Base-by-base conservation (phyloP, 2,888 invertebrate genomes). In the Cremastinae sp. region DNA sequence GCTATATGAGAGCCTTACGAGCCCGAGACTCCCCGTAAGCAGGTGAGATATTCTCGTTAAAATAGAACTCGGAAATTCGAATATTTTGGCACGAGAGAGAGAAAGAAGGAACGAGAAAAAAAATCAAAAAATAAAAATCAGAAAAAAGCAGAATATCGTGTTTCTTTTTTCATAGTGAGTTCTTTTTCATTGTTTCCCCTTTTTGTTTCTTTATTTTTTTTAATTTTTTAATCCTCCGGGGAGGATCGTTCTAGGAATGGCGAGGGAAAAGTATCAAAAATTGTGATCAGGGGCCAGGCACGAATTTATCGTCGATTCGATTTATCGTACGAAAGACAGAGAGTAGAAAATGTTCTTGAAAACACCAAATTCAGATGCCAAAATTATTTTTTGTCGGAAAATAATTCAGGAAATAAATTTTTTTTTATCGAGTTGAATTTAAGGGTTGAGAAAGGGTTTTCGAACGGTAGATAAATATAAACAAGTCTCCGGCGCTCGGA, bases 231-330 rank as follows among this genome's bases (percentile, higher is more conserved):
- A 28, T 28, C 2, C n/a, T 65, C 22, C 18, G 18, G 62, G 74
- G 62, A 47, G 70, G 59, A 75, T 78, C 79, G 79, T 86, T 86
- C 86, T 83, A 84, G 85, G 84, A 86, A 86, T 79, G 83, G 79
- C 75, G 45, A 47, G 10, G 36, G 41, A 49, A 45, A n/a, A 80
- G 80, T 85, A 86, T 86, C 86, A 82, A 78, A 78, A 74, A 47
- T 79, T 82, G 85, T 79, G 83, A 86, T 86, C 85, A 43, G 43
- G 4, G 83, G 81, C 83, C 82, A 81, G 81, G 81, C 80, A 79
- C 2, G 28, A 28, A 28, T 28, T 28, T 28, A 28, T 28, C 80
- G 51, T 22, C 80, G 78, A 79, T 45, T 78, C 84, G 84, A 85
- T 86, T 84, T 83, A 86, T 78, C 4, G 2, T 5, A 0, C 1